Evolutionary conservation across 2,797 vertebrate genomes (phyloP), one percentile per base, ranked within the genome.

Genomic region (Prionace glauca): DNA sequence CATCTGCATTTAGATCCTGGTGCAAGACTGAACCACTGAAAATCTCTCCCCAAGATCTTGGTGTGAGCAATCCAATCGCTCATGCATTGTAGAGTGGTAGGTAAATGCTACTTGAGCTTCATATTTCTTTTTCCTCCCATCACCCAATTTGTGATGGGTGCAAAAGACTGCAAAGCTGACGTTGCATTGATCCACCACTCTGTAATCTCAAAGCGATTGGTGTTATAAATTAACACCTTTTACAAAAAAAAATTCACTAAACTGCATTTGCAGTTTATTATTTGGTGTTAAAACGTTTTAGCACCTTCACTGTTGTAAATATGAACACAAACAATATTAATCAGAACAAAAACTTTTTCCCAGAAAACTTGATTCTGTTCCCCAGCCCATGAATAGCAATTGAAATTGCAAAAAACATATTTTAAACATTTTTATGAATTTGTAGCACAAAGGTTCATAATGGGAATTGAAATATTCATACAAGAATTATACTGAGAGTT

Each of bases 191-290:
- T 41, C 81, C 81, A 45, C 22, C 79, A 88, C 45, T 88, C 26
- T 88, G 29, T 50, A 88, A 88, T 88, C 86, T 60, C 86, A 60
- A 88, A 56, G 12, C 86, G 60, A 88, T 88, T 12, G 4, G 50
- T 56, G 60, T 32, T 60, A 60, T 88, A 88, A 84, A 88, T 88
- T 88, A 88, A 60, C 86, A 88, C 56, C 26, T 88, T 60, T 84
- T 22, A 56, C 50, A 74, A 84, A 88, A 88, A 41, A 41, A 24
- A 88, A 11, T 88, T 29, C 12, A 14, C 50, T 60, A 88, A 56
- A 88, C 45, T 93, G 65, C 62, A 93, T 67, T 93, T 93, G 91
- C 67, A 93, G 60, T 67, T 67, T 69, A 93, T 93, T 93, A 93
- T 41, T 93, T 93, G 91, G 91, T 93, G 91, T 69, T 67, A 93